These are phyloP conservation scores for Aspidiotus destructor DNA, from an alignment of 2,888 invertebrate species.

Conservation along the genomic window DNA sequence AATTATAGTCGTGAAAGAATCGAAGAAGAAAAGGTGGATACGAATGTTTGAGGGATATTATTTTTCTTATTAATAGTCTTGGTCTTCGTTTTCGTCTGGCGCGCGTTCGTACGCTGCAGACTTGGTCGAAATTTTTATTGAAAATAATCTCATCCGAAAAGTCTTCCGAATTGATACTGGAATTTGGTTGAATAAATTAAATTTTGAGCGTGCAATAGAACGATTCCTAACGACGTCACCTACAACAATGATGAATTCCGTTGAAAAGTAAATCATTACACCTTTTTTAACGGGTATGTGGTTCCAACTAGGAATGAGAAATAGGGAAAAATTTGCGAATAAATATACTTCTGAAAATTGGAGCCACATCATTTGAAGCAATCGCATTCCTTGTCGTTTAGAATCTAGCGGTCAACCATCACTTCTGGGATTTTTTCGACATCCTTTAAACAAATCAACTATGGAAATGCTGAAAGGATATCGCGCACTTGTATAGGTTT, in stretches of 20 bases:
- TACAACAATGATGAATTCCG: not conserved
- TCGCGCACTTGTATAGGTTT: too few species aligned
- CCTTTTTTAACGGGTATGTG: too few species aligned
- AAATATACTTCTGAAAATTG: too few species aligned
- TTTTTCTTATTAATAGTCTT: constrained; percentile 25
- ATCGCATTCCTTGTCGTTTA: too few species aligned
- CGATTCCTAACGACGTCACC: not conserved
- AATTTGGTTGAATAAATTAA: constrained; percentile 12
- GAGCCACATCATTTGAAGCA: too few species aligned
- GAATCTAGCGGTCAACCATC: too few species aligned
- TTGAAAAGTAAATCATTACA: too few species aligned
- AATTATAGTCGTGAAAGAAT: constrained; percentile 29
- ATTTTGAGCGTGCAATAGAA: not conserved
- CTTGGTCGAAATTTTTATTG: not conserved
- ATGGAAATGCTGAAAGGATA: too few species aligned
- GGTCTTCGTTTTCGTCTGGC: constrained; percentile 22
- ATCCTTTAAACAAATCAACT: too few species aligned
- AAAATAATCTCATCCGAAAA: not conserved
- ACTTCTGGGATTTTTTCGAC: too few species aligned
- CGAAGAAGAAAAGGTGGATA: constrained; percentile 20
- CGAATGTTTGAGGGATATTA: constrained; percentile 25
- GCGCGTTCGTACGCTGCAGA: not conserved
- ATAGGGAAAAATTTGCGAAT: too few species aligned
- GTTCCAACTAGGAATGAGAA: too few species aligned
- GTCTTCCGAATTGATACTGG: not conserved